These are phyloP conservation scores for Stramonita haemastoma DNA, from an alignment of 2,888 invertebrate genomes.

Conservation along the genomic window DNA sequence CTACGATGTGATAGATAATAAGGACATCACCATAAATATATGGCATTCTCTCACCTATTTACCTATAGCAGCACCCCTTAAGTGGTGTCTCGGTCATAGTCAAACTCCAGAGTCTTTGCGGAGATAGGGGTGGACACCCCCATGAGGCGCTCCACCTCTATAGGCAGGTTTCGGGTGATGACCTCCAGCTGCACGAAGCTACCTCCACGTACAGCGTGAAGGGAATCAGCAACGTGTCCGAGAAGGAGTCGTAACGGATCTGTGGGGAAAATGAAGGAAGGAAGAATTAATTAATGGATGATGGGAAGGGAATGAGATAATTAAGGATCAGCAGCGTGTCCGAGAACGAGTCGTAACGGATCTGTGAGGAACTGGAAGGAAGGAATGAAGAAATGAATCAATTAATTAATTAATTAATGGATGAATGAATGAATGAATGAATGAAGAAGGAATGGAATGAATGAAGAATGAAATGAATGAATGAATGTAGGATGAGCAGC, in stretches of 20 bases:
- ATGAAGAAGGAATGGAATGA: neutral
- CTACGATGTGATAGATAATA: too few relatives aligned
- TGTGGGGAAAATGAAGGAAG: constrained; percentile 40
- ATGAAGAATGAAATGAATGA: neutral
- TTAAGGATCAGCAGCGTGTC: constrained; percentile 73
- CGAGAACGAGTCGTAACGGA: constrained; percentile 73
- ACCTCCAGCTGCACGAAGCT: constrained; percentile 67
- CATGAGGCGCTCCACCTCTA: constrained; percentile 66
- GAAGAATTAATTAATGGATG: too few relatives aligned
- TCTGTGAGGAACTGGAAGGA: constrained; percentile 46
- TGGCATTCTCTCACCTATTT: too few relatives aligned
- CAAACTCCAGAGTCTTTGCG: constrained; percentile 64
- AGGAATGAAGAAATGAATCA: neutral
- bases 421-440: neutral
- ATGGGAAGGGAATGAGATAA: neutral
- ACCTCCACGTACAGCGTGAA: constrained; percentile 72
- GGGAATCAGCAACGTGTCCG: constrained; percentile 74
- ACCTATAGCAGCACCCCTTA: too few relatives aligned
- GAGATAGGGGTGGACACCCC: constrained; percentile 70
- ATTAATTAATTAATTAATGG: neutral
- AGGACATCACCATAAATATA: constrained; percentile 59
- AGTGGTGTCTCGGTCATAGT: constrained; percentile 62
- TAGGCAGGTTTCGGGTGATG: constrained; percentile 69
- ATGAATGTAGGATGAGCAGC: constrained; percentile 61
- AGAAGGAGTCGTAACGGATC: constrained; percentile 73